Base-by-base conservation (phyloP, 2,797 vertebrate genomes). In the Chelon auratus region DNA sequence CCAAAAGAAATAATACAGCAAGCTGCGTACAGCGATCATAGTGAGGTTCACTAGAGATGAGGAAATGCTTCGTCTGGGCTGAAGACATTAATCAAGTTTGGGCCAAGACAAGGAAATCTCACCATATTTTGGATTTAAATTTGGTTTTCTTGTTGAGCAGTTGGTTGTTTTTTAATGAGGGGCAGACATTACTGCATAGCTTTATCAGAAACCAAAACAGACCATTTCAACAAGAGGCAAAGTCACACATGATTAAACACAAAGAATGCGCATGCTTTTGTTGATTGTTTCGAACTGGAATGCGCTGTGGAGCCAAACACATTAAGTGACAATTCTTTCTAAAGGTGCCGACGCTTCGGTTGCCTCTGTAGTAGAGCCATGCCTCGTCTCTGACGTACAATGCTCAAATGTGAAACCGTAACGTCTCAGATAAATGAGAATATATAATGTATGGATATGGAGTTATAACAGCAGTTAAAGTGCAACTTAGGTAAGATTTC, bases 191-290 rank as follows among this genome's bases (percentile, higher is more conserved):
- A 74, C 59, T 57, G 56, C 51, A 77, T 18, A 30, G 4, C 26
- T 78, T 83, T 85, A 89, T 90, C 81, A 33, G 36, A 72, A 26
- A 77, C 36, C 42, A 51, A 86, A 82, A 84, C 63, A 81, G 1
- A 53, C 0, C 17, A 39, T 79, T 86, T 87, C 50, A 68, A 60
- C 80, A 54, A 62, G 26, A 66, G 9, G 8, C 39, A 73, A 57
- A 88, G 81, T 75, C 53, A 64, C 39, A 6, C 8, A 5, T 10
- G 33, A 76, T 72, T 61, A 62, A 60, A 54, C 8, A 58, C 17
- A 68, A 66, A 53, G 48, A 72, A 68, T 57, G 20, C 36, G 24
- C 77, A 75, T 80, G 24, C 14, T 77, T 80, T 5, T 36, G 39
- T 4, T 80, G 52, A 90, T 88, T 54, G 72, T 56, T 80, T 70